A percentile compares a stretch with the other conserved stretches of the same genome.
Conservation (phyloP, 2,113 vertebrate species). For the Perca flavescens region DNA sequence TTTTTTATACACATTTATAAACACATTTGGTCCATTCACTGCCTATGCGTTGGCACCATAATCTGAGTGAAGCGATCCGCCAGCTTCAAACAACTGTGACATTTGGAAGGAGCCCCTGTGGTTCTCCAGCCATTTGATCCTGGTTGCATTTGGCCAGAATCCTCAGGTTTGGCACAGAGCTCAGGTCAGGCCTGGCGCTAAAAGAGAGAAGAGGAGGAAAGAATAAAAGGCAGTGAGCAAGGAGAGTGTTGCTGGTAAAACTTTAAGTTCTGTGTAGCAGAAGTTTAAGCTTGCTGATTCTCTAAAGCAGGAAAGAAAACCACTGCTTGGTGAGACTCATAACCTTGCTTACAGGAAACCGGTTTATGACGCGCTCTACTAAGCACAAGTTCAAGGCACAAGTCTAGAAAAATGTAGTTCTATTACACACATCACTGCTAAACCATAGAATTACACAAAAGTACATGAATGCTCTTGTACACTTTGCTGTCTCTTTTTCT, state of each 20-base stretch:
- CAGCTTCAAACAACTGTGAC: constrained; percentile 82
- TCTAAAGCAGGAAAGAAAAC: constrained; percentile 31
- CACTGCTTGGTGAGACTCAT: neutral
- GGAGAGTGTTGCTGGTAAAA: constrained; percentile 51
- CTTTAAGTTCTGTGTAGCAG: constrained; percentile 37
- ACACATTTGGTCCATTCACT: constrained; percentile 68
- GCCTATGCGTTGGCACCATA: constrained; percentile 65
- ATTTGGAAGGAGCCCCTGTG: constrained; percentile 80
- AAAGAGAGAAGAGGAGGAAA: constrained; percentile 50
- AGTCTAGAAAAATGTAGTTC: constrained; percentile 31
- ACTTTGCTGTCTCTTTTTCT: constrained; percentile 25
- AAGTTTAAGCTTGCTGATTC: constrained; percentile 19
- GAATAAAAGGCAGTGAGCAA: constrained; percentile 33
- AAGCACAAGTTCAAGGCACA: neutral
- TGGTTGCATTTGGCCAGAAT: constrained; percentile 72
- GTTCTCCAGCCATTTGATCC: constrained; percentile 78
- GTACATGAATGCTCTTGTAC: constrained; percentile 15
- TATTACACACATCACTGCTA: constrained; percentile 19
- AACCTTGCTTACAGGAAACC: constrained; percentile 45
- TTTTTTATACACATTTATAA: constrained; percentile 47
- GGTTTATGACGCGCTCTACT: neutral
- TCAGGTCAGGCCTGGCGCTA: constrained; percentile 58
- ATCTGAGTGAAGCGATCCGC: constrained; percentile 56
- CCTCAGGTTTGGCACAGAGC: constrained; percentile 70
- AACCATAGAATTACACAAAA: constrained; percentile 50